Evolutionary conservation across 2,113 vertebrate species (phyloP).

Genomic region (Gallinago undulata): DNA sequence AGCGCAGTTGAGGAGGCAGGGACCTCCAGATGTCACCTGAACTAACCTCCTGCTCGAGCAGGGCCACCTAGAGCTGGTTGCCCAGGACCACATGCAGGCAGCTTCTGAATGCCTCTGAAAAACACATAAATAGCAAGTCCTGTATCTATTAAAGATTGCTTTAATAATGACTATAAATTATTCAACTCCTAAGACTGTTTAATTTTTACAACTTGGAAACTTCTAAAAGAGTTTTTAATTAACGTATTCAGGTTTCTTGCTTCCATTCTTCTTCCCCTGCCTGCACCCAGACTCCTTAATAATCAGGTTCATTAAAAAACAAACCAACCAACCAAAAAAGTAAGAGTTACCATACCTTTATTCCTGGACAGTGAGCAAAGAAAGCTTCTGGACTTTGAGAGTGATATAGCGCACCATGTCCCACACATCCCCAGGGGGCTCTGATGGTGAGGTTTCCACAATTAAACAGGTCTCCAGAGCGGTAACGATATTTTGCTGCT

Average conservation of each 20-base stretch:
- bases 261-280: not conserved
- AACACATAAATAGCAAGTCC: not conserved
- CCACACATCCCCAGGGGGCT: constrained; percentile 96
- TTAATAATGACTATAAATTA: not conserved
- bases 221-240: not conserved
- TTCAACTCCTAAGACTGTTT: not conserved
- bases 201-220: not conserved
- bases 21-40: not conserved
- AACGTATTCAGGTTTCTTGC: not conserved
- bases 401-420: constrained; percentile 95
- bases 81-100: not conserved
- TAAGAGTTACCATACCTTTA: constrained; percentile 83
- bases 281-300: not conserved
- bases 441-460: constrained; percentile 95
- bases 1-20: not conserved
- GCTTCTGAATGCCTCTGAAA: not conserved
- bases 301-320: not conserved
- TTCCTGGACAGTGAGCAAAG: constrained; percentile 92
- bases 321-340: too few species aligned
- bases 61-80: not conserved
- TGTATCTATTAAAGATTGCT: not conserved
- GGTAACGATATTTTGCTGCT: constrained; percentile 97
- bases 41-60: not conserved
- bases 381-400: constrained; percentile 98
- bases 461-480: constrained; percentile 93